phyloP scores from a whole-genome alignment of 2,797 vertebrate species.

The Onychomys torridus region DNA sequence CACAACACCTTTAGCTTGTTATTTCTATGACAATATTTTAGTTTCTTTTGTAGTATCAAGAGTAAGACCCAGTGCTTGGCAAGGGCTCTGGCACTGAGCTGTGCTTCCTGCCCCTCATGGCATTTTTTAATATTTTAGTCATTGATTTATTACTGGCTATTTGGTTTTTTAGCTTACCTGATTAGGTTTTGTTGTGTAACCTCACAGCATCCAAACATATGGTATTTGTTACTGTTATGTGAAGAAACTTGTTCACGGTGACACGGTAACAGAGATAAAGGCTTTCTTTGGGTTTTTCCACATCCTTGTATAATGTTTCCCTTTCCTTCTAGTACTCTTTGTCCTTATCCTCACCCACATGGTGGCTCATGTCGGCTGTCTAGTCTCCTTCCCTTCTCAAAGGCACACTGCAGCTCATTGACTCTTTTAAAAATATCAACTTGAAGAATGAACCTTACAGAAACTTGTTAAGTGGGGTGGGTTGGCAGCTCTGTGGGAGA shows the following conservation, averaged over 20 bases:
- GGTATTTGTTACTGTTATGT: neutral
- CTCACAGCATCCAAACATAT: neutral
- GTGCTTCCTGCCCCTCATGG: accelerated
- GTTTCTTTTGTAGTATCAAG: neutral
- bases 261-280: neutral
- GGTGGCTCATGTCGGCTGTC: neutral
- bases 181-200: neutral
- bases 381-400: neutral
- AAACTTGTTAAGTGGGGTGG: neutral
- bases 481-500: neutral
- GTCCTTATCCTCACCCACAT: neutral
- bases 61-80: neutral
- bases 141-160: neutral
- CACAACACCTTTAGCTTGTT: neutral
- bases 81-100: neutral
- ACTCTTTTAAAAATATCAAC: neutral
- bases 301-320: neutral
- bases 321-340: neutral
- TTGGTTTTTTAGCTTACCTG: neutral
- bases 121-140: neutral
- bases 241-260: neutral
- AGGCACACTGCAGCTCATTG: neutral
- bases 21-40: neutral
- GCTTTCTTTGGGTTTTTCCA: neutral
- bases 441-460: neutral